These are phyloP conservation scores for Catamblyrhynchus diadema DNA, from an alignment of 2,797 vertebrate species.

Conservation along the genomic window DNA sequence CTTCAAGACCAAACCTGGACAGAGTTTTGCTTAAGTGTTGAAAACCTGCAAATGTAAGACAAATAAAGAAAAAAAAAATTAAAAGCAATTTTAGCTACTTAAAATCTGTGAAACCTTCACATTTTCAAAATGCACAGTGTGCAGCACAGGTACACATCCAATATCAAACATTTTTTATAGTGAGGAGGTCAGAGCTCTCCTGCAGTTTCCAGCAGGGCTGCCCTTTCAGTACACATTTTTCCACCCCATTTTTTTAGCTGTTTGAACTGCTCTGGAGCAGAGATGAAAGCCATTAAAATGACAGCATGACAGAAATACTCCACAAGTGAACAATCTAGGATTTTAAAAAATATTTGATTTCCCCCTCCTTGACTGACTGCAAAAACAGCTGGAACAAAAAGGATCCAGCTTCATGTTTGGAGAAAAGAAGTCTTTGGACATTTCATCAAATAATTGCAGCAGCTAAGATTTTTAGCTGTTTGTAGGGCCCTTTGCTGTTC, in stretches of 20 bases:
- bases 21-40: neutral
- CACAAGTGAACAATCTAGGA: neutral
- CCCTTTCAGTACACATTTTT: neutral
- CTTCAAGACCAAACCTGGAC: neutral
- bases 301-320: neutral
- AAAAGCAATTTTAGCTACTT: neutral
- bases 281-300: neutral
- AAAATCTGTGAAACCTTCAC: neutral
- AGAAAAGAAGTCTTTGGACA: neutral
- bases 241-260: neutral
- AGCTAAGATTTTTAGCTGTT: neutral
- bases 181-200: neutral
- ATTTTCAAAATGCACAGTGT: neutral
- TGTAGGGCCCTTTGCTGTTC: neutral
- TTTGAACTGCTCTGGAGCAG: neutral
- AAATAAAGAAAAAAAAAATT: neutral
- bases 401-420: neutral
- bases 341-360: neutral
- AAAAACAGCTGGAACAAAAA: slow-evolving; percentile 30
- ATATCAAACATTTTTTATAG: neutral
- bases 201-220: neutral
- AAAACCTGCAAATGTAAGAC: neutral
- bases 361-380: neutral
- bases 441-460: neutral
- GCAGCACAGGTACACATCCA: neutral